phyloP scores from a whole-genome alignment of 2,113 vertebrate species.

The Arenaria interpres region DNA sequence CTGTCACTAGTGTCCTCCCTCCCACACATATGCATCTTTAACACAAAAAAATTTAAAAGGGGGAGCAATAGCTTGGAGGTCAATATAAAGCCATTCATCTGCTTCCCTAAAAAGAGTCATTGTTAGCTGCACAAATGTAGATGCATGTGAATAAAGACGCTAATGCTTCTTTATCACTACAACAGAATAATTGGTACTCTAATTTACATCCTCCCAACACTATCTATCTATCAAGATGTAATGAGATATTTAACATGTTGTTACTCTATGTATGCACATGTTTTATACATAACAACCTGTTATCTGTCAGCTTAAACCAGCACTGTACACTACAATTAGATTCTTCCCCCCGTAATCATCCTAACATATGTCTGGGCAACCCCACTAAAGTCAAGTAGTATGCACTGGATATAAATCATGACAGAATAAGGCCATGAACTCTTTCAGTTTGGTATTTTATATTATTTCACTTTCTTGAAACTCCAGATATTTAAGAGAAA shows the following conservation, averaged over 20 bases:
- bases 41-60: neutral
- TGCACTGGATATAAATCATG: neutral
- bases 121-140: neutral
- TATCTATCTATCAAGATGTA: slow-evolving; percentile 52
- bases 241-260: slow-evolving; percentile 58
- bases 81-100: neutral
- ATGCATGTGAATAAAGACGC: slow-evolving; percentile 3
- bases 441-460: neutral
- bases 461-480: neutral
- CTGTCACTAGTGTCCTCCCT: neutral
- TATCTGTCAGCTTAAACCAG: slow-evolving; percentile 21
- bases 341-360: slow-evolving; percentile 4
- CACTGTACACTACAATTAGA: slow-evolving; percentile 6
- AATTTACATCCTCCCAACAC: slow-evolving; percentile 46
- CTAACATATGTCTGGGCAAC: slow-evolving; percentile 3
- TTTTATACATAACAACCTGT: slow-evolving; percentile 63
- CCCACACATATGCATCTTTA: neutral
- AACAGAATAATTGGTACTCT: slow-evolving; percentile 44
- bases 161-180: slow-evolving; percentile 41
- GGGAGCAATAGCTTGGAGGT: slow-evolving; percentile 17
- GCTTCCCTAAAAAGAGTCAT: slow-evolving; percentile 7
- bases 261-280: slow-evolving; percentile 18
- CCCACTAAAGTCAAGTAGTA: neutral
- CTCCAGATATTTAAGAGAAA: neutral
- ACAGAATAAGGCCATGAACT: slow-evolving; percentile 16